phyloP scores from a whole-genome alignment of 2,113 vertebrate species.

The Saccopteryx leptura region DNA sequence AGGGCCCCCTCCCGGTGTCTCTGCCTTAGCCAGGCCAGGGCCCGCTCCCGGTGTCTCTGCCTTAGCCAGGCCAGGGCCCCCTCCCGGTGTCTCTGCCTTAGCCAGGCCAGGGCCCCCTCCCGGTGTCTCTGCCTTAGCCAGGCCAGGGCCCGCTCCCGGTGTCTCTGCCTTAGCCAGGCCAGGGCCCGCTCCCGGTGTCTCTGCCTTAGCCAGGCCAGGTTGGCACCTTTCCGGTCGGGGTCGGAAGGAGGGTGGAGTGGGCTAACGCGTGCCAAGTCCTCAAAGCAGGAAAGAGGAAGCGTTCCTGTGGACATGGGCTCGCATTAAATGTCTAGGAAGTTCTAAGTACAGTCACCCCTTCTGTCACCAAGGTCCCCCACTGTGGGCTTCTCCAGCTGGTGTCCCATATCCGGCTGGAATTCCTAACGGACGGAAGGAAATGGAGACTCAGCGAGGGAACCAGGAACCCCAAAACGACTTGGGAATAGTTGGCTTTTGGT shows the following conservation, averaged over 20 bases:
- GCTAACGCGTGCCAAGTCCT: too few species aligned
- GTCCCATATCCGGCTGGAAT: neutral
- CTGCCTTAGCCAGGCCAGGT: neutral
- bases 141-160: too few species aligned
- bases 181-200: neutral
- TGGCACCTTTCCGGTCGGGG: neutral
- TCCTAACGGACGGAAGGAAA: neutral
- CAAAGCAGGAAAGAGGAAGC: neutral
- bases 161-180: neutral
- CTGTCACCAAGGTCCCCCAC: neutral
- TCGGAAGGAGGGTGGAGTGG: neutral
- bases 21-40: neutral
- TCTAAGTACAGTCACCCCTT: too few species aligned
- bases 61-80: neutral
- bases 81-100: too few species aligned
- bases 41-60: too few species aligned
- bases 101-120: neutral
- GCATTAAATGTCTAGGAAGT: accelerated
- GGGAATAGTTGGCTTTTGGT: neutral
- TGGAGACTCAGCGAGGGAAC: neutral
- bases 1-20: neutral
- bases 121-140: neutral
- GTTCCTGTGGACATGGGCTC: neutral
- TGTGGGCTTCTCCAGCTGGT: neutral
- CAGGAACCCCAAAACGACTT: neutral